A percentile compares a stretch with the other conserved stretches of the same genome.
phyloP scores from a whole-genome alignment of 2,113 vertebrate genomes.

The Enhydra lutris region DNA sequence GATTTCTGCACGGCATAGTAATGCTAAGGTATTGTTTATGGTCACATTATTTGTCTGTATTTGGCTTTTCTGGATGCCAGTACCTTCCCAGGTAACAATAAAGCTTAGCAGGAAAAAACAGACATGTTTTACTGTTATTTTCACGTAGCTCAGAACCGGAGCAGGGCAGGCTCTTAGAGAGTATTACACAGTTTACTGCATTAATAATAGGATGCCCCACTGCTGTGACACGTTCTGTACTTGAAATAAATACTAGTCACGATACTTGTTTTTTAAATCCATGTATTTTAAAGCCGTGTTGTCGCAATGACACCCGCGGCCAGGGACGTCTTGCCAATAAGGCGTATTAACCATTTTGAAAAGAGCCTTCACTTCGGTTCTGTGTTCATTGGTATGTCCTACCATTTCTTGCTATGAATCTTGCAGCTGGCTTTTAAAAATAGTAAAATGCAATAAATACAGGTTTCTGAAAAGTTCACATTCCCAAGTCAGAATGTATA shows the following conservation, averaged over 20 bases:
- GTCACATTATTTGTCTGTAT: conserved; percentile 70
- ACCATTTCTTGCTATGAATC: conserved; percentile 69
- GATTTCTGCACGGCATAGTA: conserved; percentile 40
- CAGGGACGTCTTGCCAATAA: conserved; percentile 76
- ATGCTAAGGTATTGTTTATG: conserved; percentile 67
- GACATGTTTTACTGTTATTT: conserved; percentile 79
- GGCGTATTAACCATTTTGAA: conserved; percentile 68
- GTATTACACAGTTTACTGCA: conserved; percentile 81
- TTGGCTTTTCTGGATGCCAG: conserved; percentile 71
- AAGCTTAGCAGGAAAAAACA: conserved; percentile 69
- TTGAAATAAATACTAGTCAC: conserved; percentile 83
- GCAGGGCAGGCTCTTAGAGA: conserved; percentile 70
- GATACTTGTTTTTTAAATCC: conserved; percentile 79
- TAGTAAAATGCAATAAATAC: conserved; percentile 77
- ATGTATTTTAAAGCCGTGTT: conserved; percentile 74
- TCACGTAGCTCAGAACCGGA: conserved; percentile 71
- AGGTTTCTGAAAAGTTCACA: conserved; percentile 72
- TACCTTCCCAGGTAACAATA: conserved; percentile 72
- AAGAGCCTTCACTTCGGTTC: conserved; percentile 50
- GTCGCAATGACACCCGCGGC: conserved; percentile 65
- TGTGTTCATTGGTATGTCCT: not conserved
- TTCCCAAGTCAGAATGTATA: conserved; percentile 73
- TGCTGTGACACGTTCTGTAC: conserved; percentile 77
- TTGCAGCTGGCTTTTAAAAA: conserved; percentile 73
- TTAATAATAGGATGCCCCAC: conserved; percentile 81